These are phyloP conservation scores for Malurus leucopterus DNA, from an alignment of 2,797 vertebrate genomes.

Conservation along the genomic window DNA sequence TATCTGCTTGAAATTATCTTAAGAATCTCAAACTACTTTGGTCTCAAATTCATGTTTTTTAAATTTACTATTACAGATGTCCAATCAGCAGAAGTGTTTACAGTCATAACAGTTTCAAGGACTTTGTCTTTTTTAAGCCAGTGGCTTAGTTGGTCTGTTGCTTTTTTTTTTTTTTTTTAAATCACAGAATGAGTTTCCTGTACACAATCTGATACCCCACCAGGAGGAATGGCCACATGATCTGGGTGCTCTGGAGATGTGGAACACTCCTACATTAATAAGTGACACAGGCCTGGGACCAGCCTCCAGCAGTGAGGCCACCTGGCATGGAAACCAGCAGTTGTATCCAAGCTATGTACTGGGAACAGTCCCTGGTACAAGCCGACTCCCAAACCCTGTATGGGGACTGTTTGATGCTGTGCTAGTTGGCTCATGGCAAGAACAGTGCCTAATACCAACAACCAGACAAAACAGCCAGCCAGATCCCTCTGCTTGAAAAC, in stretches of 20 bases:
- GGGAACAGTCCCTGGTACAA: not conserved
- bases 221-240: not conserved
- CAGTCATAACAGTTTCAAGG: not conserved
- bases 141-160: not conserved
- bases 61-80: not conserved
- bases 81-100: not conserved
- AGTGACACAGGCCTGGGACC: not conserved
- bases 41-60: not conserved
- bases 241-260: rapidly evolving
- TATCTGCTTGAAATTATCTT: not conserved
- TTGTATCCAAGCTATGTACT: not conserved
- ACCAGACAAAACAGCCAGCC: not conserved
- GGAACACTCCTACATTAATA: not conserved
- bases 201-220: not conserved
- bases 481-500: not conserved
- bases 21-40: not conserved
- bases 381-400: not conserved
- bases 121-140: not conserved
- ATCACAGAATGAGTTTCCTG: not conserved
- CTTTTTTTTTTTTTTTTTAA: not conserved
- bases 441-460: not conserved
- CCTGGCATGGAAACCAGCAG: not conserved
- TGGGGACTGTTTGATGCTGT: not conserved
- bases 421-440: not conserved
- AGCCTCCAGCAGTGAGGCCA: not conserved